Conservation (phyloP, 2,797 vertebrate genomes). For the Enoplosus armatus region DNA sequence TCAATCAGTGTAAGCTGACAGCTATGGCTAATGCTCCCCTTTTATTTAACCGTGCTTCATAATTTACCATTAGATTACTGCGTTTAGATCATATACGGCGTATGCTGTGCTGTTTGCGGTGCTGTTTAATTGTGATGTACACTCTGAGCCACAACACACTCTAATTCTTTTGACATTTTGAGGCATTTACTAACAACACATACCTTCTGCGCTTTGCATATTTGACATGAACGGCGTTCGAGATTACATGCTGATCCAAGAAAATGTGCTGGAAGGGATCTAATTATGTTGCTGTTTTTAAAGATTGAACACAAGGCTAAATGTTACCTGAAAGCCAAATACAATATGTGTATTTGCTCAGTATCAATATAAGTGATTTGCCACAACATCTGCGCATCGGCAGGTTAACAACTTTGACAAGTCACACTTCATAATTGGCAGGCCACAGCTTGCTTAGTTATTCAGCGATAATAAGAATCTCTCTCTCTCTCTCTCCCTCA, state of each 20-base stretch:
- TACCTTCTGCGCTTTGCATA: slow-evolving; percentile 20
- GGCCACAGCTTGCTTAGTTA: slow-evolving; percentile 66
- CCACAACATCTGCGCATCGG: slow-evolving; percentile 66
- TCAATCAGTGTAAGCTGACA: slow-evolving; percentile 78
- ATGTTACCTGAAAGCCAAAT: slow-evolving; percentile 47
- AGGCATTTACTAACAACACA: slow-evolving; percentile 30
- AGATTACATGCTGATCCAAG: slow-evolving; percentile 29
- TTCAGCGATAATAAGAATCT: slow-evolving; percentile 80
- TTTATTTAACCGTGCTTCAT: slow-evolving; percentile 74
- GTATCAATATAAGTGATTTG: slow-evolving; percentile 60
- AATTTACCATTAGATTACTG: slow-evolving; percentile 65
- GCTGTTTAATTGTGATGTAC: slow-evolving; percentile 38
- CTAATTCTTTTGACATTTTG: slow-evolving; percentile 46
- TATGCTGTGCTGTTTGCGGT: slow-evolving; percentile 37
- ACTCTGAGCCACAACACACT: slow-evolving; percentile 18
- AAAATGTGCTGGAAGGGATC: slow-evolving; percentile 15
- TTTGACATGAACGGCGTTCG: slow-evolving; percentile 28
- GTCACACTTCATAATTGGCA: slow-evolving; percentile 79
- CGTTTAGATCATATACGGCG: slow-evolving; percentile 55
- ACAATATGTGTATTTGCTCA: slow-evolving; percentile 44
- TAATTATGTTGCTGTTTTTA: slow-evolving; percentile 38
- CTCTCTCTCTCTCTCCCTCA: slow-evolving; percentile 31
- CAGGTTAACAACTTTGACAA: slow-evolving; percentile 76
- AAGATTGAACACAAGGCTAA: slow-evolving; percentile 27
- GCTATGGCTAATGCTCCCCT: slow-evolving; percentile 73